Percentiles rank a stretch among this genome's conserved stretches.
Evolutionary conservation across 2,888 invertebrate genomes (phyloP).

Genomic region (Chrysomela aeneicollis): DNA sequence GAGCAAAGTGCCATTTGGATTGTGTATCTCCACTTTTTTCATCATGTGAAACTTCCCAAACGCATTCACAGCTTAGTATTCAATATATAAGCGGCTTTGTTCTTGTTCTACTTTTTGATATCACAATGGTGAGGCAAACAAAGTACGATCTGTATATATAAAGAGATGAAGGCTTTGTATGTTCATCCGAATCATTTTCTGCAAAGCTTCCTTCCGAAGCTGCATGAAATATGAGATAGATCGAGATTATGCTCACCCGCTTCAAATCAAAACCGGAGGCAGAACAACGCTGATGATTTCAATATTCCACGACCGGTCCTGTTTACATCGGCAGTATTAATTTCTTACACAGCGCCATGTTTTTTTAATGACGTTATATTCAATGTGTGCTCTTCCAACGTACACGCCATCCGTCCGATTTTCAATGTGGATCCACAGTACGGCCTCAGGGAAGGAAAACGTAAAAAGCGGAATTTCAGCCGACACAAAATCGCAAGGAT

Average conservation of each 20-base stretch:
- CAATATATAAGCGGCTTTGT: too few relatives aligned
- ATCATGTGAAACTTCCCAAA: too few relatives aligned
- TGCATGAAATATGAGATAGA: background rate
- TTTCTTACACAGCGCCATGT: background rate
- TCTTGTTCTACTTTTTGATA: too few relatives aligned
- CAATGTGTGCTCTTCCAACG: background rate
- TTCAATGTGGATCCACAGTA: background rate
- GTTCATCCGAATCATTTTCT: too few relatives aligned
- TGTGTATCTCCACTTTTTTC: too few relatives aligned
- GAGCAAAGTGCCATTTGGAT: too few relatives aligned
- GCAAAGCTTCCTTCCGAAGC: too few relatives aligned
- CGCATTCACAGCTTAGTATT: too few relatives aligned
- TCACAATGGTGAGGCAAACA: too few relatives aligned
- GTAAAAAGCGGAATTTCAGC: slow-evolving; percentile 1
- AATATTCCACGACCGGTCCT: background rate
- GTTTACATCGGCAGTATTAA: slow-evolving; percentile 3
- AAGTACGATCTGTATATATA: too few relatives aligned
- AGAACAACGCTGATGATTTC: background rate
- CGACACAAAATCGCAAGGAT: slow-evolving; percentile 11
- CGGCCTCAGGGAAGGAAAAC: background rate
- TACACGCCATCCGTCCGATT: background rate
- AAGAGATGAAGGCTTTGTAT: too few relatives aligned
- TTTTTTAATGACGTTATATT: background rate
- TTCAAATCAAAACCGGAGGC: background rate
- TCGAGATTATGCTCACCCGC: too few relatives aligned